Base-by-base conservation (phyloP, 2,888 invertebrate genomes). In the Hemicrepidius hirtus region DNA sequence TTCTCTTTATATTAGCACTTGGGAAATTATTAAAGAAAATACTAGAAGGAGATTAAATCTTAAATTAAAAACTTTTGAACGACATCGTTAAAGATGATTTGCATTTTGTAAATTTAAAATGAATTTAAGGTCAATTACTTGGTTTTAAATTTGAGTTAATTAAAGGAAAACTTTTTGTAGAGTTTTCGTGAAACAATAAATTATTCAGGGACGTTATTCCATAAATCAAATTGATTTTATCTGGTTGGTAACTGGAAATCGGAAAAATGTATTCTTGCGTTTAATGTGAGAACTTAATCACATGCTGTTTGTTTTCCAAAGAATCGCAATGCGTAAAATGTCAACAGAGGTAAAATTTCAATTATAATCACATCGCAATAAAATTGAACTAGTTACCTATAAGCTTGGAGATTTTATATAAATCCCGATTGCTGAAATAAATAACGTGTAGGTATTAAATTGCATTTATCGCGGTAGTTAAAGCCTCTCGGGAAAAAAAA, bases 241-340 rank as follows among this genome's bases (percentile, higher is more conserved):
- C 40, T n/a, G 40, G n/a, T 2, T 40, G 7, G 32, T 9, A 13
- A 6, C 40, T n/a, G 13, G 40, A 40, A 40, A 40, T 40, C n/a
- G 40, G 13, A n/a, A 40, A 5, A 40, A 40, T 40, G 1, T 3
- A 40, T 40, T 13, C 13, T 13, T 20, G 20, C 41, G 21, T 60
- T 41, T 60, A 60, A 60, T 60, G 60, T 60, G 60, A 24, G 60
- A 60, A 60, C 40, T 18, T 40, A 60, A 41, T 60, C 60, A 41
- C 41, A 60, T 41, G 60, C 24, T 60, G 41, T 41, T 60, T 60
- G 35, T 60, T 60, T 41, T 60, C 24, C 20, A 37, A 37, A 20
- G 35, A 59, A 24, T 59, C n/a, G 35, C 20, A 13, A 12, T 13
- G 3, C 20, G 46, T 16, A 40, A 59, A 59, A 21, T 41, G 24